Evolutionary conservation across 2,113 vertebrate genomes (phyloP).

Genomic region (Mormyrus iriodes): DNA sequence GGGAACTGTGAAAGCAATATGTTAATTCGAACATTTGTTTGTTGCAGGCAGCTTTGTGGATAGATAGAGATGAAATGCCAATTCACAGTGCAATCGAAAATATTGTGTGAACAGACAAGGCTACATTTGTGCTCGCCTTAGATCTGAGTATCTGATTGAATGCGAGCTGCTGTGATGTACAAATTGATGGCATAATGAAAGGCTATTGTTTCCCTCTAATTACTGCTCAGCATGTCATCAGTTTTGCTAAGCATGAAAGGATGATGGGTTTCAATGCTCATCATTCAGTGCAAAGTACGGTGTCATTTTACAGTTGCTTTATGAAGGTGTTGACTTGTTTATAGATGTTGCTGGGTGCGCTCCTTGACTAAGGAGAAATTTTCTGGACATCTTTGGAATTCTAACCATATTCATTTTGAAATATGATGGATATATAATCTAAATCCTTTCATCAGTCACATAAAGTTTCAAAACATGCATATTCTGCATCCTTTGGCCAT

Average conservation of each 20-base stretch:
- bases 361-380: not conserved
- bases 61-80: not conserved
- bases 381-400: not conserved
- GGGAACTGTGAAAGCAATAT: slow-evolving; percentile 2
- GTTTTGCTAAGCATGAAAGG: not conserved
- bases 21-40: not conserved
- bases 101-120: not conserved
- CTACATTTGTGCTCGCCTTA: not conserved
- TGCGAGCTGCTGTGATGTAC: not conserved
- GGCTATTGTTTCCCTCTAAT: not conserved
- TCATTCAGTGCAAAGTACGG: not conserved
- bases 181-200: not conserved
- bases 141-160: not conserved
- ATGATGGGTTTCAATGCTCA: not conserved
- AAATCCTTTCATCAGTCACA: not conserved
- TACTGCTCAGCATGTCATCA: not conserved
- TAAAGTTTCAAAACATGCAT: not conserved
- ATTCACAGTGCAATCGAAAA: not conserved
- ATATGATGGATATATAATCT: not conserved
- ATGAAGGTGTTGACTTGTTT: not conserved
- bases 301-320: slow-evolving; percentile 7
- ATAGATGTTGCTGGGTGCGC: not conserved
- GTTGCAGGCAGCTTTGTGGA: not conserved
- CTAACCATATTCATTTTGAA: not conserved
- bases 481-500: not conserved